Evolutionary conservation across 2,797 vertebrate species (phyloP).

Genomic region (Semaprochilodus insignis): DNA sequence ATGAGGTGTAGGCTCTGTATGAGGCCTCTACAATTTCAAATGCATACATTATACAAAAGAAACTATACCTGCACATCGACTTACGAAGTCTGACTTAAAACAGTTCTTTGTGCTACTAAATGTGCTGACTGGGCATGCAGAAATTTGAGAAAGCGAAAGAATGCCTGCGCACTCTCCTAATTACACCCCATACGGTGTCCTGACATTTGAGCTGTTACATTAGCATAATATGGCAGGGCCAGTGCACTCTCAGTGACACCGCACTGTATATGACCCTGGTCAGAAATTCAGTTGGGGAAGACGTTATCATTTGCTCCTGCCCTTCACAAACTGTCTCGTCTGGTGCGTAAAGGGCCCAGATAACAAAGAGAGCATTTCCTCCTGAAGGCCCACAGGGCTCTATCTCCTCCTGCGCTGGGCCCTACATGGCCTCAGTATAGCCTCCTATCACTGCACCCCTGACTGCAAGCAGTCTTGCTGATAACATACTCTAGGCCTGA

Average conservation of each 20-base stretch:
- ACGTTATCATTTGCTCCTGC: constrained; percentile 27
- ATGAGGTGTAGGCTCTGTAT: no score
- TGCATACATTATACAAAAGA: no score
- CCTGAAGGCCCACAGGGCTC: constrained; percentile 25
- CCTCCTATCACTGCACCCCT: constrained; percentile 32
- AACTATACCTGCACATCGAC: neutral
- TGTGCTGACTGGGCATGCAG: neutral
- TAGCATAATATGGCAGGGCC: constrained; percentile 5
- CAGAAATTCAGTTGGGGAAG: constrained; percentile 36
- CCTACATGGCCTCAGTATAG: constrained; percentile 21
- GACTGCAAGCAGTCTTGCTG: constrained; percentile 28
- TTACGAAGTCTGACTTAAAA: neutral
- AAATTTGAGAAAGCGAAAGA: neutral
- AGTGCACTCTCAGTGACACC: constrained; percentile 4
- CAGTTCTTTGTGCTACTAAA: neutral
- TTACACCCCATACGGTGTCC: neutral
- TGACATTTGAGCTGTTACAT: constrained; percentile 13
- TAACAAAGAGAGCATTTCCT: constrained; percentile 48
- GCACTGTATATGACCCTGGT: neutral
- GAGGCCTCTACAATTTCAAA: no score
- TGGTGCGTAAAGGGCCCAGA: constrained; percentile 44
- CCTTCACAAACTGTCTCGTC: constrained; percentile 25
- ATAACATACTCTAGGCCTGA: constrained; percentile 38
- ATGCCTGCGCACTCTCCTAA: neutral
- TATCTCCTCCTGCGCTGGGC: constrained; percentile 43